phyloP scores from a whole-genome alignment of 1,140 invertebrate genomes.

The Lineus longissimus region DNA sequence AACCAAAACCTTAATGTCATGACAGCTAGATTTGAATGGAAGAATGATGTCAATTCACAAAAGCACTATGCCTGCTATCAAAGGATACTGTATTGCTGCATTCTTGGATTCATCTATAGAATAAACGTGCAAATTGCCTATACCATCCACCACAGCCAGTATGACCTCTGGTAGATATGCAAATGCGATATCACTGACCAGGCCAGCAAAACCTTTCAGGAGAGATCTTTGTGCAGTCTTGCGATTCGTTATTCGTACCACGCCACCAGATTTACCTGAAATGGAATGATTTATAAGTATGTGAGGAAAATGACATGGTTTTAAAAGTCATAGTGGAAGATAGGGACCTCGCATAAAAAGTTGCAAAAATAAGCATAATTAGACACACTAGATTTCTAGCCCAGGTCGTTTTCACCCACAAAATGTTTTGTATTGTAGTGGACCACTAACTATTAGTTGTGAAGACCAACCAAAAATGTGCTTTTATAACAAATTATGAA shows the following conservation, averaged over 20 bases:
- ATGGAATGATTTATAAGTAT: conserved; percentile 22
- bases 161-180: conserved; percentile 74
- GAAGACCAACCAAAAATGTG: too few species aligned
- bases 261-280: conserved; percentile 66
- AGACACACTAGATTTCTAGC: too few species aligned
- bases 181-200: conserved; percentile 84
- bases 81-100: conserved; percentile 53
- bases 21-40: too few species aligned
- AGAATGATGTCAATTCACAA: neutral
- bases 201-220: conserved; percentile 80
- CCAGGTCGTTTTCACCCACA: too few species aligned
- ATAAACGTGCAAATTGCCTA: conserved; percentile 76
- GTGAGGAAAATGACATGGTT: too few species aligned
- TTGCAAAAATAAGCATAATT: too few species aligned
- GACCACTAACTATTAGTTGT: too few species aligned
- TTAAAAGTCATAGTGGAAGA: too few species aligned
- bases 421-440: too few species aligned
- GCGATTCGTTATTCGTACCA: conserved; percentile 76
- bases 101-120: conserved; percentile 60
- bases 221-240: conserved; percentile 71
- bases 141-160: conserved; percentile 80
- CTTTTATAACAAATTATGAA: too few species aligned
- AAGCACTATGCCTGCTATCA: too few species aligned
- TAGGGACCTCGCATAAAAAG: too few species aligned
- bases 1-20: neutral